Evolutionary conservation across 1,140 invertebrate genomes (phyloP).

Genomic region (Cataglyphis hispanica): DNA sequence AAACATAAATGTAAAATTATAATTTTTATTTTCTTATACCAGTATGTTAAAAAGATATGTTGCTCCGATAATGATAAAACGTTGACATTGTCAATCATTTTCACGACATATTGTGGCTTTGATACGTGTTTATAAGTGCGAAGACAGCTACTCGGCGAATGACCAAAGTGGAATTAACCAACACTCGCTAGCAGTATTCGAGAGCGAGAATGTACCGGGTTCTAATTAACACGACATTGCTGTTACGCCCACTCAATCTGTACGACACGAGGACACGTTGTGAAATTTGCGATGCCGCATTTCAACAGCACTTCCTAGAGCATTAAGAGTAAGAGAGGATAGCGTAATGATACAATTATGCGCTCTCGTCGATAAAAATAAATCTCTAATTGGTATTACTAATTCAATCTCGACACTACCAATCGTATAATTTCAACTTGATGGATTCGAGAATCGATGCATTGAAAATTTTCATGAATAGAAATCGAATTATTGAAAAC

Average conservation of each 20-base stretch:
- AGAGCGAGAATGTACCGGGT: conserved; percentile 46
- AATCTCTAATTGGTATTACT: conserved; percentile 23
- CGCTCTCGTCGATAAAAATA: conserved; percentile 33
- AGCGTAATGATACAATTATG: neutral
- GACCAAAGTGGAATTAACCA: conserved; percentile 54
- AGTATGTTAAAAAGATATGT: neutral
- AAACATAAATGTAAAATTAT: conserved; percentile 1
- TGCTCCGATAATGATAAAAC: neutral
- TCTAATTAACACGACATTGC: conserved; percentile 62
- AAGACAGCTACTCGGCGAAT: conserved; percentile 47
- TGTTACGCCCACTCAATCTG: conserved; percentile 56
- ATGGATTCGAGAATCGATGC: conserved; percentile 2
- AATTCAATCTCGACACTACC: neutral
- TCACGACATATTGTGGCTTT: neutral
- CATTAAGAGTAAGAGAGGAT: too few species aligned
- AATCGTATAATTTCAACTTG: conserved; percentile 10
- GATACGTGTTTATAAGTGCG: conserved; percentile 15
- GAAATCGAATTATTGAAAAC: conserved; percentile 26
- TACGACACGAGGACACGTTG: conserved; percentile 49
- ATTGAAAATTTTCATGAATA: neutral
- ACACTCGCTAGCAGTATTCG: conserved; percentile 17
- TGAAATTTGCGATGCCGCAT: conserved; percentile 33
- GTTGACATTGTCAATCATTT: neutral
- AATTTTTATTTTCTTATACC: neutral
- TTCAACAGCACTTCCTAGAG: neutral